Evolutionary conservation across 2,797 vertebrate genomes (phyloP), one percentile per base, ranked within the genome.

Genomic region (Chelidonichthys spinosus): DNA sequence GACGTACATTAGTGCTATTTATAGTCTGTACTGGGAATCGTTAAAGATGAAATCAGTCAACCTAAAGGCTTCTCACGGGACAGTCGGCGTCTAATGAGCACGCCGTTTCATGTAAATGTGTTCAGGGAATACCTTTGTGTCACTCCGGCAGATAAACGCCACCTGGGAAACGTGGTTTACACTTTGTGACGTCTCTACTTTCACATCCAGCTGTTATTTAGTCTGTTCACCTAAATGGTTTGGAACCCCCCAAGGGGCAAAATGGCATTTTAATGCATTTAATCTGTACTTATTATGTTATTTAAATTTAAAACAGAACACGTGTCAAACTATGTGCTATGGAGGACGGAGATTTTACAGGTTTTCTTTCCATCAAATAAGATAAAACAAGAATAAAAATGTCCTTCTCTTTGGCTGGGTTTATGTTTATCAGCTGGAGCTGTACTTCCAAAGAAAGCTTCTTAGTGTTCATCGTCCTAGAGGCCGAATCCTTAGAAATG

Each of bases 1-100:
- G 42, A 66, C 17, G 25, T 70, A 72, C 47, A 83, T 70, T 40
- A 15, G 40, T 60, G 17, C 18, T 78, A 71, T 74, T 84, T 74
- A 72, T 60, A 53, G 65, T 62, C 49, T 52, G 40, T 46, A 64
- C 65, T 78, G 46, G 15, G 33, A 49, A 64, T 66, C 58, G 74
- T 81, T 81, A 58, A 47, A 42, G 42, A 15, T 74, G 72, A 46
- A 77, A 64, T 72, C 35, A 67, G 37, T 60, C 40, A 64, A 60
- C 11, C 37, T 78, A 63, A 66, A 40, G 14, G 50, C 40, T 18
- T 72, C 43, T 68, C 33, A 5, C 35, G 58, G 54, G 61, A 64
- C 50, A 60, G 40, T 59, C 15, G 7, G 25, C 25, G 49, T 56
- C 44, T 81, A 69, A 78, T 9, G 3, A 61, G 43, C 37, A 52